phyloP scores from a whole-genome alignment of 2,113 vertebrate species.

The Amia ocellicauda region DNA sequence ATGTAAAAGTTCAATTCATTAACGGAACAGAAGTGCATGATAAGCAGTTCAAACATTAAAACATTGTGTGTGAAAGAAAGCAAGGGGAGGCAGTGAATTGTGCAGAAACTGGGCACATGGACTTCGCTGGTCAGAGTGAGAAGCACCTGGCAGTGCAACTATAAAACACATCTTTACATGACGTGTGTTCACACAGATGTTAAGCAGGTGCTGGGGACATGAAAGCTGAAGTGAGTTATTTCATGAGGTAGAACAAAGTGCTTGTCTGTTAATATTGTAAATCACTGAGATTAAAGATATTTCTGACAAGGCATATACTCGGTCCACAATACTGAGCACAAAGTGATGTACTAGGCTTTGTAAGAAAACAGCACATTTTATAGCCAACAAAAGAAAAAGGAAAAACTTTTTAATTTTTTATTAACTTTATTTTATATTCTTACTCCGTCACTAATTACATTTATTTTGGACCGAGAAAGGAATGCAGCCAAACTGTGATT shows the following conservation, averaged over 20 bases:
- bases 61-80: not conserved
- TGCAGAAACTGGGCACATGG: not conserved
- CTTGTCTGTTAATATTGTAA: constrained; percentile 8
- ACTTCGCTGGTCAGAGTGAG: not conserved
- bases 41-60: not conserved
- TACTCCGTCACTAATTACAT: not conserved
- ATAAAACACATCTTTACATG: not conserved
- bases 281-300: constrained; percentile 1
- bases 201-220: constrained; percentile 20
- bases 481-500: too few relatives aligned
- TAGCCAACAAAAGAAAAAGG: too few relatives aligned
- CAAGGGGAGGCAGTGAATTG: not conserved
- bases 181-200: constrained; percentile 1
- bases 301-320: not conserved
- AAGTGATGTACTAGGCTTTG: not conserved
- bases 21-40: not conserved
- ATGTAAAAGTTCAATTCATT: not conserved
- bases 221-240: constrained; percentile 15
- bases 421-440: not conserved
- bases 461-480: too few relatives aligned
- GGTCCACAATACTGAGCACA: not conserved
- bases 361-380: not conserved
- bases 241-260: constrained; percentile 19
- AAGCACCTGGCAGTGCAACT: constrained; percentile 1
- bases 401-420: too few relatives aligned